Conservation (phyloP, 2,797 vertebrate genomes). For the Chelidonichthys spinosus region DNA sequence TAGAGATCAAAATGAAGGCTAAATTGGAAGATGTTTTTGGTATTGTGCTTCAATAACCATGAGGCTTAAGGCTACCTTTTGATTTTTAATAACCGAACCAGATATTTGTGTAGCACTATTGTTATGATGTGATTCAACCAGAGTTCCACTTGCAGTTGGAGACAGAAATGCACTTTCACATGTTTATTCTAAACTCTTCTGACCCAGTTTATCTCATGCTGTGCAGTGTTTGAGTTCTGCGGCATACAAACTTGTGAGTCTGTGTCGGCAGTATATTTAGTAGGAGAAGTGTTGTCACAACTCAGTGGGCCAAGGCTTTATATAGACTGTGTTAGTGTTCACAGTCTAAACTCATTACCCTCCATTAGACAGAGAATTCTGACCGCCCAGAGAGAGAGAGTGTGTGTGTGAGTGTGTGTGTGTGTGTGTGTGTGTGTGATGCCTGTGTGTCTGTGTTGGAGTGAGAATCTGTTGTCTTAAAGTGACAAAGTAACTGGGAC, state of each 20-base stretch:
- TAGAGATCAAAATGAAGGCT: too few species aligned
- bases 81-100: not conserved
- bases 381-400: constrained; percentile 56
- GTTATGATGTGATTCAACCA: not conserved
- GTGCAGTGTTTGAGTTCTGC: constrained; percentile 14
- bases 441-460: not conserved
- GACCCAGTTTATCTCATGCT: constrained; percentile 38
- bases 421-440: not conserved
- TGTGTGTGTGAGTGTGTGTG: not conserved
- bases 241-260: not conserved
- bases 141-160: not conserved
- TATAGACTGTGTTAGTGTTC: constrained; percentile 73
- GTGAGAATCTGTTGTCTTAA: constrained; percentile 43
- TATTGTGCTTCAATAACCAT: not conserved
- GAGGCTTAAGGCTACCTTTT: not conserved
- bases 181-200: constrained; percentile 14
- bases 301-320: constrained; percentile 58
- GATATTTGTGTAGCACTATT: not conserved
- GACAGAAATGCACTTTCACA: not conserved
- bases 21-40: not conserved
- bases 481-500: constrained; percentile 58
- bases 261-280: constrained; percentile 49
- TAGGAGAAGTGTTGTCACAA: constrained; percentile 48
- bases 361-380: constrained; percentile 46
- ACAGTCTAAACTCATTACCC: constrained; percentile 73